A percentile compares a stretch with the other conserved stretches of the same genome.
phyloP scores from a whole-genome alignment of 1,140 invertebrate genomes.

The Cydia splendana region DNA sequence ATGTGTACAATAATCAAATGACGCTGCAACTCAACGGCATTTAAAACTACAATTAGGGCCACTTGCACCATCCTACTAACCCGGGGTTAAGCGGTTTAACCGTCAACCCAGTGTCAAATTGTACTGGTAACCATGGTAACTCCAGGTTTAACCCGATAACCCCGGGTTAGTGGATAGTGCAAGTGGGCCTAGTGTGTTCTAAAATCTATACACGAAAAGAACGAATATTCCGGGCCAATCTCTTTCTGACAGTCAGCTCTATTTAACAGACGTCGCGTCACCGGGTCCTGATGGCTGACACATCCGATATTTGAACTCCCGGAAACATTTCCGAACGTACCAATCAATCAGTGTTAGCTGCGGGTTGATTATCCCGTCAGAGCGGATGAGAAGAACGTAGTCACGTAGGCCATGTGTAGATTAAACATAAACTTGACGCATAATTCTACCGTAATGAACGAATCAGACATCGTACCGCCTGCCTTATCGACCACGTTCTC shows the following conservation, averaged over 20 bases:
- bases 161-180: no score
- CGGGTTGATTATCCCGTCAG: neutral
- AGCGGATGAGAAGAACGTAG: neutral
- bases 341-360: slow-evolving; percentile 1
- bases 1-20: no score
- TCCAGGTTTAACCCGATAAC: no score
- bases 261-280: neutral
- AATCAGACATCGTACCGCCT: neutral
- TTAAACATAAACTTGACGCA: neutral
- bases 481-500: no score
- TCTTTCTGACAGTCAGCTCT: slow-evolving; percentile 4
- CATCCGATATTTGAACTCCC: neutral
- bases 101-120: no score
- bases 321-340: neutral
- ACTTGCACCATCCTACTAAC: no score
- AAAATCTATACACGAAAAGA: neutral
- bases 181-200: neutral
- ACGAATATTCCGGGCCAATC: neutral
- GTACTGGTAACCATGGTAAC: no score
- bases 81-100: no score
- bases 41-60: no score
- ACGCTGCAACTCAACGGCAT: no score
- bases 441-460: neutral
- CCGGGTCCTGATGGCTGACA: neutral
- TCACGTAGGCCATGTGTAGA: neutral